These are phyloP conservation scores for Acrocyrtus sp. DNA, from an alignment of 2,888 invertebrate genomes.

Conservation along the genomic window DNA sequence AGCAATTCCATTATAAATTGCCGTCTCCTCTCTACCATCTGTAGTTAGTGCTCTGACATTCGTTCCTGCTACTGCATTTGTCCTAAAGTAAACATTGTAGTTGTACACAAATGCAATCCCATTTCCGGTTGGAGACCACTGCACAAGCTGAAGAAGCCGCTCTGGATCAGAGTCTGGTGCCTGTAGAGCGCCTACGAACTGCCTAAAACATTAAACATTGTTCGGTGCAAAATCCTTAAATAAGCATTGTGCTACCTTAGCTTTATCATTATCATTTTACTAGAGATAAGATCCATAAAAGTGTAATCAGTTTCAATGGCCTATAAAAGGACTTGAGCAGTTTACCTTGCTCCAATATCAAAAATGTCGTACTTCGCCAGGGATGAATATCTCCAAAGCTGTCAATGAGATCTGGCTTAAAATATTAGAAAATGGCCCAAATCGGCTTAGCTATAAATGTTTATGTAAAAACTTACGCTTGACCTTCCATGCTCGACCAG, in stretches of 20 bases:
- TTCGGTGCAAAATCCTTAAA: not conserved
- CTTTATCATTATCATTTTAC: not conserved
- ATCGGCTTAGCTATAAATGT: not conserved
- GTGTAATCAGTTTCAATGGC: not conserved
- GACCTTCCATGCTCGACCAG: conserved; percentile 44
- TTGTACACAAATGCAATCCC: conserved; percentile 76
- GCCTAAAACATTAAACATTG: conserved; percentile 13
- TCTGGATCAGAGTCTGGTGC: not conserved
- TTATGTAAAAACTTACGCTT: conserved; percentile 39
- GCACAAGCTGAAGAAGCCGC: conserved; percentile 74
- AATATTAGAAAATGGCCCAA: not conserved
- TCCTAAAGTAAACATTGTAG: conserved; percentile 82
- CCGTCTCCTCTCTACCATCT: conserved; percentile 71
- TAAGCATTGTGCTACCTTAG: not conserved
- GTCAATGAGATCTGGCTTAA: conserved; percentile 48
- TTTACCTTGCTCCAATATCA: conserved; percentile 72
- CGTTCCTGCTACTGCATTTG: conserved; percentile 67
- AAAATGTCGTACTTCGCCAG: conserved; percentile 78
- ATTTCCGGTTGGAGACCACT: conserved; percentile 82
- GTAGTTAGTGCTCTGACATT: conserved; percentile 70
- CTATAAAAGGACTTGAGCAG: not conserved
- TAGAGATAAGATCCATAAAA: not conserved
- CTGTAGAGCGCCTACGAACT: conserved; percentile 1
- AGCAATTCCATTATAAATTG: conserved; percentile 85
- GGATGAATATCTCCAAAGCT: conserved; percentile 85